Conservation (phyloP, 2,888 invertebrate genomes). For the Agonopterix alstromeriana region DNA sequence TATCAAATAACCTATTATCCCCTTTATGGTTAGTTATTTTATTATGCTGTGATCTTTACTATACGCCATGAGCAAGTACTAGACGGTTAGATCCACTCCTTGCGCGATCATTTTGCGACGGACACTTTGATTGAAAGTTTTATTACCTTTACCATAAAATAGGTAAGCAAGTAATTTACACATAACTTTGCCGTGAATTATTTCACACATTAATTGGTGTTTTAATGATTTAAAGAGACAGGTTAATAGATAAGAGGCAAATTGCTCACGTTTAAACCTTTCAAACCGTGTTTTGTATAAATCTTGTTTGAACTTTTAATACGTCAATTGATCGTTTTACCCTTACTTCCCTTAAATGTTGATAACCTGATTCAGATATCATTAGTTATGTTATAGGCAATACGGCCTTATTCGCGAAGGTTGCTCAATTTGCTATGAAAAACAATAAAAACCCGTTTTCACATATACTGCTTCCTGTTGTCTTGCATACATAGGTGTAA, state of each 20-base stretch:
- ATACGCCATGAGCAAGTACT: no score
- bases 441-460: conserved; percentile 20
- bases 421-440: conserved; percentile 26
- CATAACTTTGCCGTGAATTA: neutral
- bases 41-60: neutral
- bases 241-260: conserved; percentile 2
- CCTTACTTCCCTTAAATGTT: conserved; percentile 19
- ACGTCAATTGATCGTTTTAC: neutral
- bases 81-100: no score
- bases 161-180: neutral
- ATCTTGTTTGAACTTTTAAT: neutral
- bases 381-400: conserved; percentile 28
- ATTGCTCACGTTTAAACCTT: conserved; percentile 1
- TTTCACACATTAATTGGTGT: conserved; percentile 1
- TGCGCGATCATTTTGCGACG: no score
- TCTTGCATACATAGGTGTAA: conserved; percentile 3
- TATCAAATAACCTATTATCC: no score
- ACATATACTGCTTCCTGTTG: conserved; percentile 18
- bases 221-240: conserved; percentile 2
- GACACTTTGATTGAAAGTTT: neutral
- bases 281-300: neutral
- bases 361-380: conserved; percentile 26
- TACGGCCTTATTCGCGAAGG: conserved; percentile 31
- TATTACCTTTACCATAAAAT: neutral
- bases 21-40: neutral